Base-by-base conservation (phyloP, 2,888 invertebrate species). In the Melanostoma mellinum region DNA sequence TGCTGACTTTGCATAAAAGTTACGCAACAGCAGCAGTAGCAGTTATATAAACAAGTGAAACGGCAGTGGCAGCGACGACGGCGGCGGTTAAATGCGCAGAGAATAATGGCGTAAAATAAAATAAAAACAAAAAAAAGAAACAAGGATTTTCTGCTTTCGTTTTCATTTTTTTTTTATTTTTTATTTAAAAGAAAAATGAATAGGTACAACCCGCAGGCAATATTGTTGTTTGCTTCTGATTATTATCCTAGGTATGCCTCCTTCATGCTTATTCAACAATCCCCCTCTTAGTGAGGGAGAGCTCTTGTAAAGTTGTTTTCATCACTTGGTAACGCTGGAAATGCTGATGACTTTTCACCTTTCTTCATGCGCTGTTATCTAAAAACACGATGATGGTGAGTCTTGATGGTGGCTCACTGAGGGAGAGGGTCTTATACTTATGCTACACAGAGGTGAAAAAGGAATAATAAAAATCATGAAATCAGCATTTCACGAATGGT, bases 271-370 rank as follows among this genome's bases (percentile, higher is more conserved):
- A 44, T 48, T 33, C 65, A 58, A 40, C 32, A 61, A 32, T 46
- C 38, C 61, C 46, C 30, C 30, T 20, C 33, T 50, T 35, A 8
- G 20, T 20, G 4, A 10, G 8, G n/a, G 6, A 10, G 35, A 46
- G 46, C 52, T 48, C 56, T 71, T 76, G 60, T 76, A 84, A 69
- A 84, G 74, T 79, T 78, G 74, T 65, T 71, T 71, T 84, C 78
- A 84, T 75, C 78, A 74, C 74, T 67, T 77, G 77, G 67, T 68
- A 73, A 69, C 32, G 84, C 36, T 52, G 50, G 67, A 63, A 79
- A 75, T 73, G 68, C 79, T 71, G 79, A 84, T 79, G 84, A 84
- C 84, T 84, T 84, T 79, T 78, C 84, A 84, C 84, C 71, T 77
- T 74, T 58, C 52, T 71, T 6, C 56, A 44, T 56, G 48, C 35